Percentiles rank a stretch among this genome's conserved stretches.
These are phyloP conservation scores for Lucinisca nassula DNA, from an alignment of 2,888 invertebrate genomes.

Conservation along the genomic window DNA sequence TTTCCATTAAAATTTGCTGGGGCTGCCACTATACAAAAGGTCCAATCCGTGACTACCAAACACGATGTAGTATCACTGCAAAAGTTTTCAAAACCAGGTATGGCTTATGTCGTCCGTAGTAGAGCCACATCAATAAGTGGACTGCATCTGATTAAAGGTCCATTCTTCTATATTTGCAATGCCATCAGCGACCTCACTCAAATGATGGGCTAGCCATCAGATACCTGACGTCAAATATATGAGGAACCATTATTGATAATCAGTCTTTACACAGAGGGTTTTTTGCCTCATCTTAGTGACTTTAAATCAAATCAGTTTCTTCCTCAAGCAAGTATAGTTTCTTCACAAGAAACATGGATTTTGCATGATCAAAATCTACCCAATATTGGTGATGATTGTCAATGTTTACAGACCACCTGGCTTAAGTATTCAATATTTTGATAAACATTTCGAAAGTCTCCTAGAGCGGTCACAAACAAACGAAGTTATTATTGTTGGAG, in stretches of 20 bases:
- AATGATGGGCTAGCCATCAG: neutral
- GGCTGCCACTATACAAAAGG: slow-evolving; percentile 24
- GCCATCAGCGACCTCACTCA: slow-evolving; percentile 1
- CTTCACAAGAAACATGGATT: neutral
- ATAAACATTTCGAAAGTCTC: neutral
- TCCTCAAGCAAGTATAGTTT: neutral
- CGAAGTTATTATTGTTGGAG: neutral
- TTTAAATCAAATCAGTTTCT: neutral
- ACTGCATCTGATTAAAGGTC: neutral
- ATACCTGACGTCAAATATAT: neutral
- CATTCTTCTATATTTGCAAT: neutral
- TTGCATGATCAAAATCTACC: neutral
- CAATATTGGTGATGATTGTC: neutral
- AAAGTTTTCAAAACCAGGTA: slow-evolving; percentile 13
- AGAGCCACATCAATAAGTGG: slow-evolving; percentile 9
- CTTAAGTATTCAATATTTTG: neutral
- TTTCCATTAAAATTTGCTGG: slow-evolving; percentile 23
- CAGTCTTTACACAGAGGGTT: slow-evolving; percentile 14
- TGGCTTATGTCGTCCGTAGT: slow-evolving; percentile 18
- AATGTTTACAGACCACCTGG: neutral
- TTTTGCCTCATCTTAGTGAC: slow-evolving; percentile 2
- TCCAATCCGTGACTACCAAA: slow-evolving; percentile 18
- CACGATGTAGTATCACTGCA: slow-evolving; percentile 3
- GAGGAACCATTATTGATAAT: neutral
- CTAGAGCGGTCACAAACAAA: neutral